phyloP scores from a whole-genome alignment of 2,888 invertebrate genomes.

The Melieria crassipennis region DNA sequence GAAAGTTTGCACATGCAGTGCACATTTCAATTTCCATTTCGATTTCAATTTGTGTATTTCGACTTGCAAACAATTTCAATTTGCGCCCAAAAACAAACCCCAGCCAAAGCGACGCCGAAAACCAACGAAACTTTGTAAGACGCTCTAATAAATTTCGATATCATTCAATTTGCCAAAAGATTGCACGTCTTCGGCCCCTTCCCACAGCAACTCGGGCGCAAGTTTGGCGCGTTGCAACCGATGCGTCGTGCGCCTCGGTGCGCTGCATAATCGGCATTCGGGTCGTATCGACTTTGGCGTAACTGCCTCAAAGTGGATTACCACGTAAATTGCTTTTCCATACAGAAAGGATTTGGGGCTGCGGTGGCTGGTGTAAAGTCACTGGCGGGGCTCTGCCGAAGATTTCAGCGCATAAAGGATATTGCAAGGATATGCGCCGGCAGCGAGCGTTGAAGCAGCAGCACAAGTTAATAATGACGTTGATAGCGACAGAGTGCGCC shows the following conservation, averaged over 20 bases:
- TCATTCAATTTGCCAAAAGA: not conserved
- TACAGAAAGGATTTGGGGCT: not conserved
- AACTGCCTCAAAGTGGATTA: slow-evolving; percentile 36
- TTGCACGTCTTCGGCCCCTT: not conserved
- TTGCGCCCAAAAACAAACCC: slow-evolving; percentile 34
- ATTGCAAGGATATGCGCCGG: too few species aligned
- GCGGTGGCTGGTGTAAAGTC: not conserved
- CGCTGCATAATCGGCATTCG: not conserved
- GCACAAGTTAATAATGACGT: slow-evolving; percentile 2
- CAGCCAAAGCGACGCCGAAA: too few species aligned
- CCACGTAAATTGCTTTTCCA: slow-evolving; percentile 36
- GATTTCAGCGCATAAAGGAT: too few species aligned
- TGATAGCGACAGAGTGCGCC: not conserved
- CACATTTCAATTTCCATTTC: not conserved
- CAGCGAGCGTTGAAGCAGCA: too few species aligned
- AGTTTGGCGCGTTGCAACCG: not conserved
- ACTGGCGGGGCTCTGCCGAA: too few species aligned
- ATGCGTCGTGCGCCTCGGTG: not conserved
- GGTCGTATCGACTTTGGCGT: slow-evolving; percentile 13
- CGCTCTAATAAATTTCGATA: not conserved
- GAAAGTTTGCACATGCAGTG: too few species aligned
- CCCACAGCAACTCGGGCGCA: not conserved
- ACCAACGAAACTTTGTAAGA: not conserved
- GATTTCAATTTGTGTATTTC: not conserved
- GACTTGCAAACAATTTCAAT: slow-evolving; percentile 38